These are phyloP conservation scores for Tridacna crocea DNA, from an alignment of 2,888 invertebrate genomes.

Conservation along the genomic window DNA sequence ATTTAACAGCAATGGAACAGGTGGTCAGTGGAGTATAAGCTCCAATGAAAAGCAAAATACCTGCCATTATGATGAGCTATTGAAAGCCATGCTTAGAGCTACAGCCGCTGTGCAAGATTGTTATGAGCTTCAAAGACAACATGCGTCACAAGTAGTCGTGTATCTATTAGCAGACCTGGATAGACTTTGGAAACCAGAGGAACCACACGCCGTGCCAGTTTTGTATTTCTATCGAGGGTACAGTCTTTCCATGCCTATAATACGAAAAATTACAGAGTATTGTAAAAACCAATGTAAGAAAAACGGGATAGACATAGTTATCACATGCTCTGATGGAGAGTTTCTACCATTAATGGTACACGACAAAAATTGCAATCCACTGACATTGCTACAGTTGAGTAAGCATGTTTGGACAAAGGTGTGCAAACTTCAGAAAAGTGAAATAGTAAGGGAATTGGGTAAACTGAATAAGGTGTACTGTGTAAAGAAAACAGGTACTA, in stretches of 20 bases:
- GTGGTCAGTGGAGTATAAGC: not conserved
- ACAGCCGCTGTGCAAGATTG: slow-evolving; percentile 14
- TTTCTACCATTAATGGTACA: not conserved
- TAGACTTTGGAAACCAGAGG: slow-evolving; percentile 44
- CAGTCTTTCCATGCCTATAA: slow-evolving; percentile 36
- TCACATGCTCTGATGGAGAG: not conserved
- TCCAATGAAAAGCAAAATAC: not conserved
- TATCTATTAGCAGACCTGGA: slow-evolving; percentile 44
- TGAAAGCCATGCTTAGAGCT: not conserved
- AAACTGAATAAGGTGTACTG: not conserved
- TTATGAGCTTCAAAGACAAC: slow-evolving; percentile 32
- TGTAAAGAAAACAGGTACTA: not conserved
- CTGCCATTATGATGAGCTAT: not conserved
- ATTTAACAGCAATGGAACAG: not conserved
- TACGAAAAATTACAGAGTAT: slow-evolving; percentile 24
- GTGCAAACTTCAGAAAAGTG: not conserved
- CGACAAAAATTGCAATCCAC: slow-evolving; percentile 4
- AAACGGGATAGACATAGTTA: not conserved
- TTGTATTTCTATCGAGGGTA: slow-evolving; percentile 42
- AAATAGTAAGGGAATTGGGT: not conserved
- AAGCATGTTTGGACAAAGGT: slow-evolving; percentile 40
- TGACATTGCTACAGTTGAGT: slow-evolving; percentile 35
- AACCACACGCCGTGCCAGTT: slow-evolving; percentile 43
- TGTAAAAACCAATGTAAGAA: slow-evolving; percentile 5
- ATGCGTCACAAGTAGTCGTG: slow-evolving; percentile 42